A percentile compares a stretch with the other conserved stretches of the same genome.
Conservation (phyloP, 2,888 invertebrate species). For the Aphodius granarius region DNA sequence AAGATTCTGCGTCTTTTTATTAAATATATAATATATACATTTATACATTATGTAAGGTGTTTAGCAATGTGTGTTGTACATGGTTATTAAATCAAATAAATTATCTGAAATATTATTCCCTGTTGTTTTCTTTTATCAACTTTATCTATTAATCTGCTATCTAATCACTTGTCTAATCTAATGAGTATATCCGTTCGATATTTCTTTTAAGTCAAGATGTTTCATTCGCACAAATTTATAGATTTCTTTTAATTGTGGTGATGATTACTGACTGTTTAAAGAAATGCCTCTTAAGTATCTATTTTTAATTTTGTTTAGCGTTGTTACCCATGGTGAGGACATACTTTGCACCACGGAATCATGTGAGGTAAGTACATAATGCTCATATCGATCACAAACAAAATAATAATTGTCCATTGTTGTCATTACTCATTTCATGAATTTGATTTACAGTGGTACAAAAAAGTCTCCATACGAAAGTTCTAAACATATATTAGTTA, state of each 20-base stretch:
- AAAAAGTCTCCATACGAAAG: no score
- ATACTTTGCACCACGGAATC: neutral
- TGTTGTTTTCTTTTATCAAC: neutral
- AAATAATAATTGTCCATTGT: no score
- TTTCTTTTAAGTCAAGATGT: neutral
- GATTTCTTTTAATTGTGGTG: neutral
- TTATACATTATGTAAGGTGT: constrained; percentile 5
- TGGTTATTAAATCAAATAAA: constrained; percentile 33
- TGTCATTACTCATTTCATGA: no score
- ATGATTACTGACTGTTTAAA: neutral
- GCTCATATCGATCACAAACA: no score
- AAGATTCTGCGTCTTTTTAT: neutral
- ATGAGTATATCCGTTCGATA: neutral
- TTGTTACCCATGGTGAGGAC: neutral
- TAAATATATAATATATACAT: constrained; percentile 1
- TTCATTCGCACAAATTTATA: neutral
- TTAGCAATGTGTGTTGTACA: constrained; percentile 24
- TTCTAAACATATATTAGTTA: no score
- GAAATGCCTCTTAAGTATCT: neutral
- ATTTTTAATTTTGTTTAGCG: neutral
- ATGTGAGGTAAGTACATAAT: neutral
- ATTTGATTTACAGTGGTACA: no score
- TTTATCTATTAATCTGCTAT: neutral
- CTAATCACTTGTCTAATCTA: neutral
- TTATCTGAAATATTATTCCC: constrained; percentile 16